Percentiles rank a stretch among this genome's conserved stretches.
phyloP scores from a whole-genome alignment of 1,140 invertebrate genomes.

The Tenebrio molitor region DNA sequence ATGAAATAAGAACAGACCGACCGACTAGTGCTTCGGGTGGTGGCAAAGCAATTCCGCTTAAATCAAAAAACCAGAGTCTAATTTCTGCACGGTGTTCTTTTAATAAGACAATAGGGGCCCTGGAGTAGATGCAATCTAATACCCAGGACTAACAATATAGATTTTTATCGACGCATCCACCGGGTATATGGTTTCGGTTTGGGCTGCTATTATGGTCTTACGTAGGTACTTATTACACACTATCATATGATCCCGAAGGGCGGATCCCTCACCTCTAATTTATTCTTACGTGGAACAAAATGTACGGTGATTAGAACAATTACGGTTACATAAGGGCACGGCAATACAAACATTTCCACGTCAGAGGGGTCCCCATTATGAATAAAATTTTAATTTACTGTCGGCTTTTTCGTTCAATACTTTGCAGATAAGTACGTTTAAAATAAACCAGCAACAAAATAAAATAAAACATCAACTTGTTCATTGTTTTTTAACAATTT shows the following conservation, averaged over 20 bases:
- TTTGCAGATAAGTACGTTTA: too few relatives aligned
- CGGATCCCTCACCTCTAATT: constrained; percentile 8
- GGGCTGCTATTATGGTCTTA: constrained; percentile 20
- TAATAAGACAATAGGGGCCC: constrained; percentile 23
- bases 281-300: constrained; percentile 14
- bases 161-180: constrained; percentile 23
- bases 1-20: constrained; percentile 22
- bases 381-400: too few relatives aligned
- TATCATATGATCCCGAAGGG: constrained; percentile 25
- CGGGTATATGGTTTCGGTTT: constrained; percentile 25
- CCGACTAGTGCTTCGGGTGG: not conserved
- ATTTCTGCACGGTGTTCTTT: constrained; percentile 16
- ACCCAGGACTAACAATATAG: constrained; percentile 30
- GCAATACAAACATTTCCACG: too few relatives aligned
- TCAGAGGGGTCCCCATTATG: too few relatives aligned
- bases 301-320: constrained; percentile 3
- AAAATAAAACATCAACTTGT: too few relatives aligned
- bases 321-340: too few relatives aligned
- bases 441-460: too few relatives aligned
- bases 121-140: constrained; percentile 32
- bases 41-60: constrained; percentile 9
- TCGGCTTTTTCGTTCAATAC: too few relatives aligned
- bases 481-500: too few relatives aligned
- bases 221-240: constrained; percentile 25
- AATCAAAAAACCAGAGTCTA: constrained; percentile 25